Base-by-base conservation (phyloP, 2,888 invertebrate species). In the Palloptera scutellata region DNA sequence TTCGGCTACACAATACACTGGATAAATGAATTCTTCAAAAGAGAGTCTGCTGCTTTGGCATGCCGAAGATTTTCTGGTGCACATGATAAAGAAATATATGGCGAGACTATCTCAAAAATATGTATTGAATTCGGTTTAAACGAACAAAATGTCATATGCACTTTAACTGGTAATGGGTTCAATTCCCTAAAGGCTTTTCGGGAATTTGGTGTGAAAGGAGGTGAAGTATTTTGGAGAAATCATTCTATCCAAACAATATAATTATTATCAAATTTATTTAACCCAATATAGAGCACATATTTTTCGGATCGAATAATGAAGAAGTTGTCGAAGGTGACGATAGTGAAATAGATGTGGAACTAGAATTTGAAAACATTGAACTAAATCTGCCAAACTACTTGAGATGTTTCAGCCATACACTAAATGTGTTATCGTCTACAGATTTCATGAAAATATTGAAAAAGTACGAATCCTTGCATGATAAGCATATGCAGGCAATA, bases 1-100 rank as follows among this genome's bases (percentile, higher is more conserved):
- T 64, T 70, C 30, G 67, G 67, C 55, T 70, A 67, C 55, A 70
- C 70, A 51, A 67, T 67, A 52, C 66, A 69, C 60, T 69, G 69
- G 69, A 59, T 69, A 63, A 63, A 69, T 63, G 53, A 69, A 45
- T 59, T 66, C 60, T 66, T 66, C 54, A 60, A 66, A 41, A 68
- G 61, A 42, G 40, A 60, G 10, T 59, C 64, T 17, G 63, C 64
- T 51, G 67, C 54, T 17, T 64, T 68, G 61, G 69, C 64, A 48
- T 67, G 67, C 51, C 64, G 45, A 60, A 61, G 68, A 55, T 54
- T 68, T 40, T 54, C 45, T 53, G 68, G 68, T 43, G 55, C 51
- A 59, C 64, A 63, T 57, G 55, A 61, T 57, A 61, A 60, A 30
- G 61, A 68, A 68, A 20, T 12, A 64, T 57, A 55, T 41, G 61